Conservation (phyloP, 92 coral and sea anemone species). For the Zoanthus solanderi region DNA sequence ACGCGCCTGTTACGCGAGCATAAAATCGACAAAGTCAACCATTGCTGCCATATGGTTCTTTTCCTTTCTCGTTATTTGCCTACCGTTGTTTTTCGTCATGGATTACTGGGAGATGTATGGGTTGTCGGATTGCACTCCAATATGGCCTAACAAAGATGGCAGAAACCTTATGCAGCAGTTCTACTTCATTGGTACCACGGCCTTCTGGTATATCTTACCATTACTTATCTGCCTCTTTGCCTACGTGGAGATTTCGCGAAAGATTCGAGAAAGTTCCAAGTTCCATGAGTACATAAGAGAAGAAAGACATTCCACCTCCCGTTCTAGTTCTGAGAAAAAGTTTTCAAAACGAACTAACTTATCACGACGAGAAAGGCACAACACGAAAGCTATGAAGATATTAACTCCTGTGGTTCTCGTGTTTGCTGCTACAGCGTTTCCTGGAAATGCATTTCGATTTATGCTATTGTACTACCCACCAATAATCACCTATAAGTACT, state of each 20-base stretch:
- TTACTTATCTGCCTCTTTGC: conserved; percentile 70
- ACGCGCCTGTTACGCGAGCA: conserved; percentile 20
- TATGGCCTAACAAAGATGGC: conserved; percentile 16
- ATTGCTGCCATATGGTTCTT: conserved; percentile 15
- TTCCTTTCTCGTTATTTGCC: conserved; percentile 6
- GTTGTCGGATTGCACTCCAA: neutral
- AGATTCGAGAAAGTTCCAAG: conserved; percentile 71
- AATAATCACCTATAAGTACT: conserved; percentile 18
- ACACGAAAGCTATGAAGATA: conserved; percentile 68
- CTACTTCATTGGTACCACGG: conserved; percentile 53
- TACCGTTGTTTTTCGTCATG: conserved; percentile 30
- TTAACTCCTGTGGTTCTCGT: conserved; percentile 71
- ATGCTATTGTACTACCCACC: conserved; percentile 51
- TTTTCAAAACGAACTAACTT: neutral
- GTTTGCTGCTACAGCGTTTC: conserved; percentile 69
- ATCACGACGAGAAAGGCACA: conserved; percentile 55
- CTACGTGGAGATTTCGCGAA: conserved; percentile 75
- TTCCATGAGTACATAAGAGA: conserved; percentile 64
- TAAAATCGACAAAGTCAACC: conserved; percentile 25
- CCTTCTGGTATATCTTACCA: conserved; percentile 73
- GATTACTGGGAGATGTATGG: conserved; percentile 33
- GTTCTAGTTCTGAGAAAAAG: neutral
- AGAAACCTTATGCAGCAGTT: conserved; percentile 13
- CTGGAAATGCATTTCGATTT: conserved; percentile 60
- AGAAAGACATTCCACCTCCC: conserved; percentile 1